phyloP scores from a whole-genome alignment of 2,888 invertebrate genomes.

The Pegoplata infirma region DNA sequence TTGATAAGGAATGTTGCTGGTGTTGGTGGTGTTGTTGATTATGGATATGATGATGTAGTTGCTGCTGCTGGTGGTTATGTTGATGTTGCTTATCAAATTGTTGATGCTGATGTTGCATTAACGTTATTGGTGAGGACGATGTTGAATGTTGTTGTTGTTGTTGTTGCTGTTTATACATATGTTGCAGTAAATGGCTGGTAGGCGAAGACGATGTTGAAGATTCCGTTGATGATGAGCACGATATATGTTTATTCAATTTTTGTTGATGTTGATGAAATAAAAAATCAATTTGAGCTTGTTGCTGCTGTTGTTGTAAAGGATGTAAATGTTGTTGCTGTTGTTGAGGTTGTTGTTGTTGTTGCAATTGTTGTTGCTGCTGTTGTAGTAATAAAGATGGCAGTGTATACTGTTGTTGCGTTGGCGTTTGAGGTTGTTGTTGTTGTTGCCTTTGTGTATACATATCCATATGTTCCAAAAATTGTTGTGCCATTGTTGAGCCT shows the following conservation, averaged over 20 bases:
- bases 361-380: constrained; percentile 60
- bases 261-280: constrained; percentile 57
- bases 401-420: constrained; percentile 60
- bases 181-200: constrained; percentile 46
- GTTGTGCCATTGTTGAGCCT: constrained; percentile 67
- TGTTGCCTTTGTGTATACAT: constrained; percentile 68
- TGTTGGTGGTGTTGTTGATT: constrained; percentile 63
- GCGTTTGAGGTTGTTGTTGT: constrained; percentile 63
- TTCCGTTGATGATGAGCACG: constrained; percentile 24
- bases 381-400: constrained; percentile 35
- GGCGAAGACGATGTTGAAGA: constrained; percentile 55
- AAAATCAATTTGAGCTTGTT: too few relatives aligned
- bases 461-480: constrained; percentile 71
- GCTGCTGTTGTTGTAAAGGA: too few relatives aligned
- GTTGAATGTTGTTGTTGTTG: constrained; percentile 64
- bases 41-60: constrained; percentile 61
- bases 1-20: constrained; percentile 67
- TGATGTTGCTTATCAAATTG: constrained; percentile 63
- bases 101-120: constrained; percentile 61
- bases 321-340: constrained; percentile 60
- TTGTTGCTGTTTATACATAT: constrained; percentile 54
- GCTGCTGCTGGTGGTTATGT: too few relatives aligned
- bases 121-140: constrained; percentile 68
- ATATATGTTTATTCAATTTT: constrained; percentile 28
- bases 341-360: constrained; percentile 46